Percentiles rank a stretch among this genome's conserved stretches.
Conservation (phyloP, 2,888 invertebrate species). For the Amphimallon solstitiale region DNA sequence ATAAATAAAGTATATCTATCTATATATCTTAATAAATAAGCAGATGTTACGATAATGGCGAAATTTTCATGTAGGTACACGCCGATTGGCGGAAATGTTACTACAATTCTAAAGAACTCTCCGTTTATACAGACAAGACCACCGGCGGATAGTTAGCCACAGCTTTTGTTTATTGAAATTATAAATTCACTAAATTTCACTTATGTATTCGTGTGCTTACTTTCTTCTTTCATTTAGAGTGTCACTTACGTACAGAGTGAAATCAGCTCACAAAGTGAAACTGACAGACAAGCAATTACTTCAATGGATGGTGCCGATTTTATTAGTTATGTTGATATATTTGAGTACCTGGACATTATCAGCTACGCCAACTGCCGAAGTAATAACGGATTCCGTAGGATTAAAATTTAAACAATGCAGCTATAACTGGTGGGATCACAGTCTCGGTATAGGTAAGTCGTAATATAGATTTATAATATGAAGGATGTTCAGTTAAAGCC, state of each 20-base stretch:
- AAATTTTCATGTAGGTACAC: too few species aligned
- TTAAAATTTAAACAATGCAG: constrained; percentile 90
- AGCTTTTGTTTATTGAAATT: too few species aligned
- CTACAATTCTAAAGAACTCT: too few species aligned
- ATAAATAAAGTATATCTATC: too few species aligned
- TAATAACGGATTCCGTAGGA: constrained; percentile 78
- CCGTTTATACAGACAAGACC: too few species aligned
- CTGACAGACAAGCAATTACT: constrained; percentile 91
- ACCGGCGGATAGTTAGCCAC: too few species aligned
- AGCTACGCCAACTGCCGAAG: constrained; percentile 84
- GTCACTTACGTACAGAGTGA: constrained; percentile 90
- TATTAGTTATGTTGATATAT: constrained; percentile 89
- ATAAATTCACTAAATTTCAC: too few species aligned
- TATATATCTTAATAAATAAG: too few species aligned
- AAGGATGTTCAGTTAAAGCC: too few species aligned
- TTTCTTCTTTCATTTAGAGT: constrained; percentile 70
- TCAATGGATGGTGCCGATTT: constrained; percentile 92
- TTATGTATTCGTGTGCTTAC: too few species aligned
- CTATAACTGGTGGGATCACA: constrained; percentile 96
- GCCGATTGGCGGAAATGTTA: too few species aligned
- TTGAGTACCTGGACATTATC: constrained; percentile 91
- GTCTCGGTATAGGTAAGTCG: constrained; percentile 80
- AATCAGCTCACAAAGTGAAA: constrained; percentile 92
- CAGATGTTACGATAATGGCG: too few species aligned
- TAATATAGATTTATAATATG: not conserved